These are phyloP conservation scores for Acanthis flammea DNA, from an alignment of 2,797 vertebrate species.

Conservation along the genomic window DNA sequence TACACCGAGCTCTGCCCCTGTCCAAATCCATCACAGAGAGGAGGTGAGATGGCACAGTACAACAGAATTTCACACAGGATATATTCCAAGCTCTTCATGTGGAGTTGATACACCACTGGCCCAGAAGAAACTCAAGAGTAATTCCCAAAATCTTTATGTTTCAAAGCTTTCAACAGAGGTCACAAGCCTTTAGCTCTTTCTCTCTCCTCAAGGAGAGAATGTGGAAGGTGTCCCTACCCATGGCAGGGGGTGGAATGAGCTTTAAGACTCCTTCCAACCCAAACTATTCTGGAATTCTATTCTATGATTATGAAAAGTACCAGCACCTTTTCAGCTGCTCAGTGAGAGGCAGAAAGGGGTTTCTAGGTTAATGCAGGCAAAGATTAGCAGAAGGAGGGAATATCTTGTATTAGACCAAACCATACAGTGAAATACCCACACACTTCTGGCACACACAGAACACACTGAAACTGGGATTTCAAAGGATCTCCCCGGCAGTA, in stretches of 20 bases:
- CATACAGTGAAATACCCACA: neutral
- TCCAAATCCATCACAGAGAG: neutral
- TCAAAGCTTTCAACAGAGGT: neutral
- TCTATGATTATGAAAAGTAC: neutral
- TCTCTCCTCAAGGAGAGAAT: neutral
- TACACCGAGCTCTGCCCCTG: neutral
- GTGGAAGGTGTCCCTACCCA: neutral
- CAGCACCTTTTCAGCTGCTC: neutral
- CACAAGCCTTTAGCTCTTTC: accelerated
- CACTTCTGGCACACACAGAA: neutral
- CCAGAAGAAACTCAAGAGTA: neutral
- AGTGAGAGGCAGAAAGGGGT: neutral
- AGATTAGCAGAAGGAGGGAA: neutral
- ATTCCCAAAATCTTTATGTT: neutral
- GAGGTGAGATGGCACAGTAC: neutral
- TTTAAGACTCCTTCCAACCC: neutral
- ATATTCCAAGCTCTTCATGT: neutral
- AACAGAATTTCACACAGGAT: neutral
- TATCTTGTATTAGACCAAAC: neutral
- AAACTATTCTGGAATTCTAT: neutral
- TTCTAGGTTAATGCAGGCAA: neutral
- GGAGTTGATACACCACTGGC: neutral
- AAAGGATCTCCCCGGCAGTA: neutral
- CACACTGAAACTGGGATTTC: neutral
- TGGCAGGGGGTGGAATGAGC: neutral